A percentile compares a stretch with the other conserved stretches of the same genome.
Evolutionary conservation across 2,113 vertebrate genomes (phyloP).

Genomic region (Brachirus orientalis): DNA sequence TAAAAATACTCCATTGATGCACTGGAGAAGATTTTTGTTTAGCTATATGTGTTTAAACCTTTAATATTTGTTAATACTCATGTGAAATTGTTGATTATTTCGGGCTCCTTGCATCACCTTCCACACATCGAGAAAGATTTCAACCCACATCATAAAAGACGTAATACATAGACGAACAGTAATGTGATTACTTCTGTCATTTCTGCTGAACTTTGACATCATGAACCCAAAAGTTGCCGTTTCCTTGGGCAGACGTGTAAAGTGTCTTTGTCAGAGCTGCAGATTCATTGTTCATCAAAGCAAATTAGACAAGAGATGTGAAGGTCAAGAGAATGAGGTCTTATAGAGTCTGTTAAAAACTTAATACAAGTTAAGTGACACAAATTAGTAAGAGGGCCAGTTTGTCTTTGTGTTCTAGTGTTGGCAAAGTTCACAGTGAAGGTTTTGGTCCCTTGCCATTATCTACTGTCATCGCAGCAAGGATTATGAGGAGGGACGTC

Average conservation of each 20-base stretch:
- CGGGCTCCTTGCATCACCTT: no score
- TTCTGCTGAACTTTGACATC: slow-evolving; percentile 29
- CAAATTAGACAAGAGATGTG: slow-evolving; percentile 56
- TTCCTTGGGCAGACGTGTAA: slow-evolving; percentile 50
- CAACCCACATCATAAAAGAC: no score
- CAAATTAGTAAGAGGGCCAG: slow-evolving; percentile 67
- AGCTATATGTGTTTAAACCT: no score
- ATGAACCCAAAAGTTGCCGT: slow-evolving; percentile 44
- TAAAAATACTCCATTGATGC: no score
- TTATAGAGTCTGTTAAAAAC: slow-evolving; percentile 59
- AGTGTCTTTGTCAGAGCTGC: slow-evolving; percentile 49
- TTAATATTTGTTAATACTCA: no score
- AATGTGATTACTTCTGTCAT: no score
- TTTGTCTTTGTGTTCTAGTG: slow-evolving; percentile 38
- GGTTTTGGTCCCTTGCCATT: slow-evolving; percentile 67
- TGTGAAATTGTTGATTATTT: no score
- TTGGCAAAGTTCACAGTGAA: slow-evolving; percentile 67
- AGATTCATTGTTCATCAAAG: slow-evolving; percentile 50
- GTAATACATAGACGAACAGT: no score
- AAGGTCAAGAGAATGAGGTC: slow-evolving; percentile 52
- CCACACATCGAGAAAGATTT: no score
- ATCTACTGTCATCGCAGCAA: slow-evolving; percentile 61
- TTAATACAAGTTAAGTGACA: slow-evolving; percentile 71
- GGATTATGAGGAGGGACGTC: slow-evolving; percentile 71
- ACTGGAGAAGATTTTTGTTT: no score